Conservation (phyloP, 2,888 invertebrate species). For the Drosophila fungiperda region DNA sequence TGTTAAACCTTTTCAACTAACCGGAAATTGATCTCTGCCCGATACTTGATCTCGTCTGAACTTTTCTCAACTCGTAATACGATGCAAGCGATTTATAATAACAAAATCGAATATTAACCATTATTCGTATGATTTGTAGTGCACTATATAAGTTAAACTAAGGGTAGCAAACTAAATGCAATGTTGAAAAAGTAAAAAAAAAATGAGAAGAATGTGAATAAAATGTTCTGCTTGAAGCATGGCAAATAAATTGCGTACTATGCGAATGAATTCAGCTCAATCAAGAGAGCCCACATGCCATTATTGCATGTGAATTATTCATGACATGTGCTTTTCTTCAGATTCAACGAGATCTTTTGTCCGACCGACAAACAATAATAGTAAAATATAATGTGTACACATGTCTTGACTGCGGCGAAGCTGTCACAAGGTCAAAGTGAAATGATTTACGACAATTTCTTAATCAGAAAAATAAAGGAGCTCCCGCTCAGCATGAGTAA, state of each 20-base stretch:
- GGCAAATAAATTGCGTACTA: constrained; percentile 65
- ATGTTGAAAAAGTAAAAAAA: constrained; percentile 33
- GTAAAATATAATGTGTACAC: constrained; percentile 5
- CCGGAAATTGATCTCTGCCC: constrained; percentile 16
- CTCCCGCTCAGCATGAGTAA: neutral
- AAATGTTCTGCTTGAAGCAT: constrained; percentile 17
- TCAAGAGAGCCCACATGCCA: constrained; percentile 46
- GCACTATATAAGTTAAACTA: constrained; percentile 7
- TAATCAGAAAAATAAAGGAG: constrained; percentile 43
- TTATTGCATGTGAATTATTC: constrained; percentile 34
- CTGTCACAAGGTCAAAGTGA: constrained; percentile 59
- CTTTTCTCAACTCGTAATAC: constrained; percentile 34
- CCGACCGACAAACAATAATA: constrained; percentile 43
- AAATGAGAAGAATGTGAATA: constrained; percentile 16
- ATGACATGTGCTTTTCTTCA: constrained; percentile 29
- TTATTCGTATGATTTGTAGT: constrained; percentile 32
- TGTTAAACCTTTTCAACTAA: constrained; percentile 11
- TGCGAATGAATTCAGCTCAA: constrained; percentile 78
- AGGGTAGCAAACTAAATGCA: constrained; percentile 33
- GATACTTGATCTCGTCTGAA: constrained; percentile 5
- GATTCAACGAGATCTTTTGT: constrained; percentile 39
- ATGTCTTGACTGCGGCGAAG: constrained; percentile 14
- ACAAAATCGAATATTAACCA: constrained; percentile 12
- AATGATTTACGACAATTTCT: constrained; percentile 67
- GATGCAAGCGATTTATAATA: constrained; percentile 30